Evolutionary conservation across 2,797 vertebrate genomes (phyloP).

Genomic region (Telmatherina bonti): DNA sequence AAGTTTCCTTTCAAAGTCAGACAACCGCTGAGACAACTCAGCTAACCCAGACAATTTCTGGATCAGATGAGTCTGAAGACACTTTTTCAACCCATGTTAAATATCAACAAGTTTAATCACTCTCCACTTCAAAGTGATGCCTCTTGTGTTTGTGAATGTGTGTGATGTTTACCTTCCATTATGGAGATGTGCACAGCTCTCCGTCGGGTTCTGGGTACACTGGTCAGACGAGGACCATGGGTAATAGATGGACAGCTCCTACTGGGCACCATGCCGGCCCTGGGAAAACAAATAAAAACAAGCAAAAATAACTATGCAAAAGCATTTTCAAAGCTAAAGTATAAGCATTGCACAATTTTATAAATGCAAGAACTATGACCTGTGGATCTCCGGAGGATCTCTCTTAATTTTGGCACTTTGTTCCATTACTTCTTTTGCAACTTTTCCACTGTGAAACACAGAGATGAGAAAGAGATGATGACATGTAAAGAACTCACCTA

Average conservation of each 20-base stretch:
- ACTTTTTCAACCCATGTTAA: too few relatives aligned
- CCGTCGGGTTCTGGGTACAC: conserved; percentile 91
- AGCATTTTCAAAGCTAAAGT: neutral
- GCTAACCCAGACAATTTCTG: too few relatives aligned
- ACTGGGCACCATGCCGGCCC: conserved; percentile 95
- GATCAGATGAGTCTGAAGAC: too few relatives aligned
- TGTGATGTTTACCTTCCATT: conserved; percentile 91
- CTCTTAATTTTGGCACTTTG: conserved; percentile 99
- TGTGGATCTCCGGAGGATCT: conserved; percentile 97
- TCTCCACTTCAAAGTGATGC: too few relatives aligned
- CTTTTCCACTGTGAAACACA: conserved; percentile 84
- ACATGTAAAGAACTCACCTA: neutral
- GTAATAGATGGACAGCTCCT: conserved; percentile 97
- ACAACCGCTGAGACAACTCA: too few relatives aligned
- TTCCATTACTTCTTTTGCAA: conserved; percentile 99
- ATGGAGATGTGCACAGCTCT: conserved; percentile 98
- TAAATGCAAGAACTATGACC: conserved; percentile 75
- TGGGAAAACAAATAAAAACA: conserved; percentile 54
- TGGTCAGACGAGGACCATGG: conserved; percentile 93
- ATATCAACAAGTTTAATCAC: too few relatives aligned
- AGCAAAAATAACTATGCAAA: conserved; percentile 4
- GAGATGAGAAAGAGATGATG: neutral
- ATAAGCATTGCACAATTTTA: neutral
- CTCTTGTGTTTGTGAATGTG: neutral
- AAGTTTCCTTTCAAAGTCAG: too few relatives aligned